Base-by-base conservation (phyloP, 2,797 vertebrate genomes). In the Pempheris klunzingeri region DNA sequence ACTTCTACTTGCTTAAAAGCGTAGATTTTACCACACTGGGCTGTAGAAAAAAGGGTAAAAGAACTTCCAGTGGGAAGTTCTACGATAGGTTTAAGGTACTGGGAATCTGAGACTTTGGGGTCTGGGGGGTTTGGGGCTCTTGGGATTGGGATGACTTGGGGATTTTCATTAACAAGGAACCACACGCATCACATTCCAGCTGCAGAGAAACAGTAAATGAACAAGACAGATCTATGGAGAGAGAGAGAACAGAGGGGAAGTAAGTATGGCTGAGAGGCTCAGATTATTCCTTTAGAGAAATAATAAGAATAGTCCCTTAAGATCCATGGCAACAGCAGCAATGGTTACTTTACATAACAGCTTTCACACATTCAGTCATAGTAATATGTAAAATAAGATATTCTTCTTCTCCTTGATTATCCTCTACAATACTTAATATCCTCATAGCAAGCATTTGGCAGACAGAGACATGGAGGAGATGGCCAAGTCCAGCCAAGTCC, bases 131-230 rank as follows among this genome's bases (percentile, higher is more conserved):
- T 24, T 7, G 55, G 47, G 63, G 28, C 62, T 59, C 41, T 43
- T 22, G 55, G 59, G 59, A 43, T 34, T 20, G 30, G 74, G 63
- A 53, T 44, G 24, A 74, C 17, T 32, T n/a, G 18, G 50, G 18
- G 57, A 30, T 70, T 61, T 85, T 69, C 3, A 58, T 47, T 38
- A 62, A 73, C 5, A 17, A 55, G 11, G 50, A 77, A 47, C 34
- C 57, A 62, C 50, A 62, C n/a, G 57, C 39, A 47, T 92, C 65
- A 89, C 83, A 85, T 87, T 57, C 74, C 84, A 88, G 74, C 74
- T 82, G 72, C 15, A 65, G 61, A 60, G 44, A 79, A 47, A 47
- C 18, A 10, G 41, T 30, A n/a, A 66, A 32, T 55, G 32, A 74
- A 18, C 28, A 52, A 68, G 55, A 64, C 1, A 3, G 26, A 71